These are phyloP conservation scores for Drosophila atripex DNA, from an alignment of 2,888 invertebrate genomes.

Conservation along the genomic window DNA sequence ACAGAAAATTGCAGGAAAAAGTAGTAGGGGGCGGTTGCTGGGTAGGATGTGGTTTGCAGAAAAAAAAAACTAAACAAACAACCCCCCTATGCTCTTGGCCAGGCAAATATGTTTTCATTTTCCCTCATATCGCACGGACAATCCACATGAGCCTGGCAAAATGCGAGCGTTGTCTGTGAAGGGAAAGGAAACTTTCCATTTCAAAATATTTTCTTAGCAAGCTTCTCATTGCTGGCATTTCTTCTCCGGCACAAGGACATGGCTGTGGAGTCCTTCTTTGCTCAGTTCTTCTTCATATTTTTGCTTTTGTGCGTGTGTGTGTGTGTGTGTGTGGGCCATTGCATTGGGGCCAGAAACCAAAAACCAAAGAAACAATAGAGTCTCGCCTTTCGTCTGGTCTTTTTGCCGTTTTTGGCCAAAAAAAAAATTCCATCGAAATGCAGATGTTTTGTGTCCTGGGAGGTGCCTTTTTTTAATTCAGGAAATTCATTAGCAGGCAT, in stretches of 20 bases:
- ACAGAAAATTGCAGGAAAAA: background rate
- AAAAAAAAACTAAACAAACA: constrained; percentile 37
- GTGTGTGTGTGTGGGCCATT: no score
- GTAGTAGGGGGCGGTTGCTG: background rate
- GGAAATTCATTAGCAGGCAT: constrained; percentile 16
- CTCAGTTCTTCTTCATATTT: no score
- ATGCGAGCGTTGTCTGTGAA: background rate
- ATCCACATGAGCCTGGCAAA: constrained; percentile 1
- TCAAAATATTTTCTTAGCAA: constrained; percentile 50
- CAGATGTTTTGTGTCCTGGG: constrained; percentile 21
- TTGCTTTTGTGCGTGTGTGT: no score
- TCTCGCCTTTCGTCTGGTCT: constrained; percentile 1
- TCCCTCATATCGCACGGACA: constrained; percentile 22
- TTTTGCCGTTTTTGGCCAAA: background rate
- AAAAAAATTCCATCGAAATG: background rate
- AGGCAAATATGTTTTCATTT: constrained; percentile 40
- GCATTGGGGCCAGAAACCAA: background rate
- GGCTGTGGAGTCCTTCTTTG: background rate
- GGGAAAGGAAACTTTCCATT: constrained; percentile 40
- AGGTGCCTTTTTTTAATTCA: constrained; percentile 9
- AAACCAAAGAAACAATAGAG: background rate
- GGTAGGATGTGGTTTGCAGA: background rate
- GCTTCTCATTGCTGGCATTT: constrained; percentile 27
- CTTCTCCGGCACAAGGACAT: constrained; percentile 18
- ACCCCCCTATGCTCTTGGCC: background rate